Evolutionary conservation across 2,888 invertebrate species (phyloP), one percentile per base, ranked within the genome.

Genomic region (Agrochola lota): DNA sequence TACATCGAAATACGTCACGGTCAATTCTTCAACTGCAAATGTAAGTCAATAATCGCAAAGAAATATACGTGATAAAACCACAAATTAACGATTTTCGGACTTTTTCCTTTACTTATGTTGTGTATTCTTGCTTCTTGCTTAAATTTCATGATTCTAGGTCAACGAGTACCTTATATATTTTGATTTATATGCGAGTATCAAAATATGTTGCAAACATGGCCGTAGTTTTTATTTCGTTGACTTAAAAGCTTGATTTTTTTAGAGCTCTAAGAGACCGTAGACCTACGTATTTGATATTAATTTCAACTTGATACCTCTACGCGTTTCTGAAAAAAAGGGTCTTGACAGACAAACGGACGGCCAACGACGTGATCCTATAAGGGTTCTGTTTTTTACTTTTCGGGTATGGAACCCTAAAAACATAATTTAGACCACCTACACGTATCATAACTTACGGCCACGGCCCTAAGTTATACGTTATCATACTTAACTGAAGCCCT

Each of bases 401-500:
- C 9, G 17, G 20, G 30, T 30, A 60, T 2, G 26, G 30, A 30
- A 60, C 8, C 60, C 4, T 30, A 12, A 9, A 57, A 63, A 68
- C n/a, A n/a, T 20, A 26, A 67, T 80, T 59, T 7, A 52, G n/a
- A 40, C n/a, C 7, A 23, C 60, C 60, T 40, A 67, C 40, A 17
- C 12, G n/a, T 12, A 68, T 60, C 59, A 52, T 59, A 71, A 64
- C 26, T 83, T 62, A 46, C 70, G 60, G 35, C 43, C 26, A 43
- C 43, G n/a, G 15, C 35, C 23, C 7, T 66, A 46, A 62, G 26
- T 71, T 67, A 55, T 67, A 75, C 23, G 57, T n/a, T 71, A 72
- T 71, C 55, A 68, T n/a, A 71, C 46, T 46, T 2, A 64, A 69
- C 71, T 49, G 60, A 78, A 78, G 40, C 68, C 59, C 3, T 69